A percentile compares a stretch with the other conserved stretches of the same genome.
Conservation (phyloP, 2,797 vertebrate genomes). For the Setipinna tenuifilis region DNA sequence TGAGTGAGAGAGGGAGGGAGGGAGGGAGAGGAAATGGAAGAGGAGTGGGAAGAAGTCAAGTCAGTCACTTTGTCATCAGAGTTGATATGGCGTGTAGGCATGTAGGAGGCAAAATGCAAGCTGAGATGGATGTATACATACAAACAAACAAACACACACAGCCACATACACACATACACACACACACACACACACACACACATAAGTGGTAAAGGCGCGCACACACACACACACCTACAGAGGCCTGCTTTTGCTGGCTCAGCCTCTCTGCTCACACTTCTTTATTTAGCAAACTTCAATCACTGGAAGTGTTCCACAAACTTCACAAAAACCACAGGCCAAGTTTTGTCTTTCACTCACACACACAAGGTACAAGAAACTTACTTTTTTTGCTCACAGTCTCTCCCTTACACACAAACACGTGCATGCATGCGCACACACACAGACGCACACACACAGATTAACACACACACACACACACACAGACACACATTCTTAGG, state of each 20-base stretch:
- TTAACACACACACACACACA: not conserved
- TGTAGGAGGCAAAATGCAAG: conserved; percentile 50
- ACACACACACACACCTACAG: not conserved
- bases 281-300: not conserved
- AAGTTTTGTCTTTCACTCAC: not conserved
- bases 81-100: not conserved
- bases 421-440: not conserved
- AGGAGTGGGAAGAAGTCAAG: not conserved
- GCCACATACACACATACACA: conserved; percentile 15
- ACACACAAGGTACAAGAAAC: not conserved
- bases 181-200: not conserved
- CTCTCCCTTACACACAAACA: not conserved
- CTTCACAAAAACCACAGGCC: conserved; percentile 25
- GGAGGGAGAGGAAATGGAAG: not conserved
- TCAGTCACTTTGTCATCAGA: conserved; percentile 2
- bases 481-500: not conserved
- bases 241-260: not conserved
- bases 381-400: not conserved
- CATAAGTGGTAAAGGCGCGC: not conserved
- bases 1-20: not conserved
- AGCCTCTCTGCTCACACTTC: not conserved
- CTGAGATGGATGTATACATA: not conserved
- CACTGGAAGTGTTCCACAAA: not conserved
- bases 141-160: not conserved
- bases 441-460: not conserved